phyloP scores from a whole-genome alignment of 1,140 invertebrate genomes.

The Lasioglossum baleicum region DNA sequence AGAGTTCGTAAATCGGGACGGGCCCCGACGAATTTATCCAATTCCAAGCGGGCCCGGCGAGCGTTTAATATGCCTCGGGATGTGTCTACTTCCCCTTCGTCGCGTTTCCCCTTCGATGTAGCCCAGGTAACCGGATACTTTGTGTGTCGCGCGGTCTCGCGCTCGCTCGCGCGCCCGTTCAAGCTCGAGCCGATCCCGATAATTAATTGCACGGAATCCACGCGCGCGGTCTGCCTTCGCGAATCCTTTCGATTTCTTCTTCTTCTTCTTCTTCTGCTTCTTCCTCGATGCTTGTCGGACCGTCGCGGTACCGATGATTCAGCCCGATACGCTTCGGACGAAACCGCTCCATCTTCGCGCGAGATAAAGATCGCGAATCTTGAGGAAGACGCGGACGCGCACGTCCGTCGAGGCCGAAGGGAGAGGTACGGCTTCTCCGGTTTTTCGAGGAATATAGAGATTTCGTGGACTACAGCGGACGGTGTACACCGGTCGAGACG shows the following conservation, averaged over 20 bases:
- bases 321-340: conserved; percentile 14
- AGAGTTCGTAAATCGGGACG: conserved; percentile 68
- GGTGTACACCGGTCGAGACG: background rate
- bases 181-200: conserved; percentile 62
- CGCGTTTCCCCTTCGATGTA: conserved; percentile 14
- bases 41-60: conserved; percentile 32
- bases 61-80: conserved; percentile 21
- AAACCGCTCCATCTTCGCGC: conserved; percentile 11
- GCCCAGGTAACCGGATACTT: conserved; percentile 71
- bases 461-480: background rate
- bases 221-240: conserved; percentile 50
- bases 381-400: too few relatives aligned
- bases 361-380: conserved; percentile 17
- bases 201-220: conserved; percentile 72
- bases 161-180: conserved; percentile 17
- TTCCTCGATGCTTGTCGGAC: background rate
- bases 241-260: conserved; percentile 61
- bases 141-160: conserved; percentile 56
- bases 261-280: background rate
- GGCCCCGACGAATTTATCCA: conserved; percentile 72
- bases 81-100: conserved; percentile 18
- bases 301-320: conserved; percentile 20
- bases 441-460: conserved; percentile 28
- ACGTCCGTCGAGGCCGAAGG: too few relatives aligned
- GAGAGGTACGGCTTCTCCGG: background rate